These are phyloP conservation scores for Hypotaenidia philippensis DNA, from an alignment of 2,797 vertebrate species.

Conservation along the genomic window DNA sequence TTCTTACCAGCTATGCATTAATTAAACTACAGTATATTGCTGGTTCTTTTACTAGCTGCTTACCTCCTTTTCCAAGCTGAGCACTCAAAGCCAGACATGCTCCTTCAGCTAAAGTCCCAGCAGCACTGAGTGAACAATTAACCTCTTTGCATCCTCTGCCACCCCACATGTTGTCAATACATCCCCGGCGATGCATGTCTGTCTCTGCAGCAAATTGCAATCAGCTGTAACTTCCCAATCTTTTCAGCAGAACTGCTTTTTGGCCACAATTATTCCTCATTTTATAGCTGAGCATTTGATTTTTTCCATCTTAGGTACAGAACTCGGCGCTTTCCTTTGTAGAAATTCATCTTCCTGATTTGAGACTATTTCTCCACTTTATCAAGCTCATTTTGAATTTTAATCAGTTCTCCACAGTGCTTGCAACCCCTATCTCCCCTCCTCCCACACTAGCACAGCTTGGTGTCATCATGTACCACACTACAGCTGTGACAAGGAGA, in stretches of 20 bases:
- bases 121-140: neutral
- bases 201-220: slow-evolving; percentile 46
- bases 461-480: slow-evolving; percentile 60
- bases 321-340: neutral
- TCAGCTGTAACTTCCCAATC: slow-evolving; percentile 33
- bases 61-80: neutral
- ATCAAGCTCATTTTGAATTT: slow-evolving; percentile 63
- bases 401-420: slow-evolving; percentile 44
- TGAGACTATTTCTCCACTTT: slow-evolving; percentile 53
- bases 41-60: neutral
- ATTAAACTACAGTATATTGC: neutral
- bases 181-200: neutral
- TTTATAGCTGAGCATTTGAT: slow-evolving; percentile 44
- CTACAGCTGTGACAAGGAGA: slow-evolving; percentile 62
- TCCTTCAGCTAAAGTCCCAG: neutral
- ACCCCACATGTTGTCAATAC: neutral
- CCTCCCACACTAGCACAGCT: slow-evolving; percentile 65
- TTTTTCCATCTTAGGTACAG: slow-evolving; percentile 44
- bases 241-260: slow-evolving; percentile 19
- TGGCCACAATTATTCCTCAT: slow-evolving; percentile 56
- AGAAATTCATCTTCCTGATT: slow-evolving; percentile 63
- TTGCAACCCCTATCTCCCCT: slow-evolving; percentile 43
- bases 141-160: neutral
- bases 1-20: neutral
- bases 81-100: neutral